phyloP scores from a whole-genome alignment of 2,113 vertebrate genomes.

The Pelodiscus sinensis region DNA sequence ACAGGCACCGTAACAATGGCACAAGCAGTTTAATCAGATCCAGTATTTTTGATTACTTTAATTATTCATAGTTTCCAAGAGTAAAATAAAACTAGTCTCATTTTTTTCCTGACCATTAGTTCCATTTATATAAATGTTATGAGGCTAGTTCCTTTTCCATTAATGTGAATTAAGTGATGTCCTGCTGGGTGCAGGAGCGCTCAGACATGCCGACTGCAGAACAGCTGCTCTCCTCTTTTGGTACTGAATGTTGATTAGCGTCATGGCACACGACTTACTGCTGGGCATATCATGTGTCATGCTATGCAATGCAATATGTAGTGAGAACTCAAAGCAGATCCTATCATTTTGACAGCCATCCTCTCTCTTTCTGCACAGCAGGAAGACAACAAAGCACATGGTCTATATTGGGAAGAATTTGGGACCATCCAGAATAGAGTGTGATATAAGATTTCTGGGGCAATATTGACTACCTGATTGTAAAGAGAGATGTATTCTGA shows the following conservation, averaged over 20 bases:
- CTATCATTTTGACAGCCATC: conserved; percentile 5
- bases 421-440: not conserved
- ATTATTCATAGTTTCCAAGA: conserved; percentile 48
- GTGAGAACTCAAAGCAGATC: conserved; percentile 54
- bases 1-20: not conserved
- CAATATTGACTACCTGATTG: not conserved
- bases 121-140: conserved; percentile 32
- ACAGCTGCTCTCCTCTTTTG: conserved; percentile 64
- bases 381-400: conserved; percentile 4
- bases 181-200: conserved; percentile 51
- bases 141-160: conserved; percentile 35
- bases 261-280: conserved; percentile 33
- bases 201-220: conserved; percentile 53
- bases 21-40: conserved; percentile 42
- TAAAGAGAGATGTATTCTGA: not conserved
- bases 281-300: conserved; percentile 52
- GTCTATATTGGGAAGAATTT: not conserved
- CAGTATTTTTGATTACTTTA: conserved; percentile 47
- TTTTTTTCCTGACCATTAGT: conserved; percentile 48
- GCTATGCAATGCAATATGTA: not conserved
- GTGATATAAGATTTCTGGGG: not conserved
- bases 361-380: conserved; percentile 3
- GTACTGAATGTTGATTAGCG: conserved; percentile 55
- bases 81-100: conserved; percentile 54
- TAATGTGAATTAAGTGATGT: conserved; percentile 16